Evolutionary conservation across 2,113 vertebrate species (phyloP).

Genomic region (Ammospiza nelsoni): DNA sequence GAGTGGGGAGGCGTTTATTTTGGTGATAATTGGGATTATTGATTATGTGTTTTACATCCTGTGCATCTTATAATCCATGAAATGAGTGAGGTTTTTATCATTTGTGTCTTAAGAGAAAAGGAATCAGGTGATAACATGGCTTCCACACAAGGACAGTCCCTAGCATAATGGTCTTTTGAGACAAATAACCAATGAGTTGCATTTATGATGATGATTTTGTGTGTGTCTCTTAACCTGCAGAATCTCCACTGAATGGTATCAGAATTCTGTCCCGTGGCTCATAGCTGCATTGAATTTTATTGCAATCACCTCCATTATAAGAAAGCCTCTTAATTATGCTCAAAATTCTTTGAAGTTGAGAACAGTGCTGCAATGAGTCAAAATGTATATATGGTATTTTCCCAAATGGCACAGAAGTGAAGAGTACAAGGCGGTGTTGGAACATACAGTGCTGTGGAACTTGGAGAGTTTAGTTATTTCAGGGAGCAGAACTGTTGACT

Average conservation of each 20-base stretch:
- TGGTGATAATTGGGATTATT: background rate
- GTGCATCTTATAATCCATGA: background rate
- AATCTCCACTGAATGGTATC: background rate
- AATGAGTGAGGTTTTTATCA: background rate
- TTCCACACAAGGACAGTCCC: background rate
- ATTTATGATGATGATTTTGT: background rate
- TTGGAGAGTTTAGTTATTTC: background rate
- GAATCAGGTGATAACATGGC: background rate
- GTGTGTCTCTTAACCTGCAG: background rate
- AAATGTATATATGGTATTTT: conserved; percentile 9
- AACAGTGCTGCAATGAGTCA: background rate
- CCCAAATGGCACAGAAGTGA: background rate
- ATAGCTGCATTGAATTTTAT: background rate
- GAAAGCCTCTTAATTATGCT: conserved; percentile 42
- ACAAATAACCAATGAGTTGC: background rate
- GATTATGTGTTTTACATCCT: background rate
- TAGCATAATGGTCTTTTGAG: background rate
- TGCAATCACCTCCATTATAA: background rate
- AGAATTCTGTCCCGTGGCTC: background rate
- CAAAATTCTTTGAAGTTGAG: conserved; percentile 37
- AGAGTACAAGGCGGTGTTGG: background rate
- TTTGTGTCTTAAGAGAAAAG: background rate
- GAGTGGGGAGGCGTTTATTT: background rate
- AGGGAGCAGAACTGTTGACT: background rate
- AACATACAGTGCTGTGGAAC: background rate